phyloP scores from a whole-genome alignment of 92 coral and sea anemone species.

The Parazoanthus swiftii region DNA sequence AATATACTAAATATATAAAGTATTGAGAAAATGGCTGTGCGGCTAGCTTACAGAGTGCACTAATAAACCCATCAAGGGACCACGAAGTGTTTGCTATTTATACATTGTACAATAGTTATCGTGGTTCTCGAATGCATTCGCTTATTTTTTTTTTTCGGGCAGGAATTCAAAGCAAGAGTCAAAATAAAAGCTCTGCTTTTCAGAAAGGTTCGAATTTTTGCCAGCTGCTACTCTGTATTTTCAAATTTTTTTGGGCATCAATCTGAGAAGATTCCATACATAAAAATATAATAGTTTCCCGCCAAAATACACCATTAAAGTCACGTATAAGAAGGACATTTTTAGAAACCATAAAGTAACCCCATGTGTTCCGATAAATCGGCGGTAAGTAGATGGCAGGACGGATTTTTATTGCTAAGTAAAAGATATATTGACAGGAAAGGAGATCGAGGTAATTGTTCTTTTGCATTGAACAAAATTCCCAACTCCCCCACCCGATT shows the following conservation, averaged over 20 bases:
- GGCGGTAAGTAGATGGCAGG: background rate
- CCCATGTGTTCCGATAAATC: background rate
- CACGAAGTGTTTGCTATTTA: background rate
- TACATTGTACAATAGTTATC: background rate
- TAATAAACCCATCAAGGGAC: constrained; percentile 9
- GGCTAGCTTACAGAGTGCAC: background rate
- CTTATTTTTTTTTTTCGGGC: background rate
- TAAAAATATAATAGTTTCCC: background rate
- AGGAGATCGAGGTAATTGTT: background rate
- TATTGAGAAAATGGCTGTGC: background rate
- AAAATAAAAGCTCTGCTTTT: background rate
- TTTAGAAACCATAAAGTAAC: background rate
- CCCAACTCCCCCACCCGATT: background rate
- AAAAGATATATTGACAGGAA: background rate
- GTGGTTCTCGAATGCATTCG: background rate
- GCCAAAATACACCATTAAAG: background rate
- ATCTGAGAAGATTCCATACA: background rate
- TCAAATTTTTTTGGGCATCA: background rate
- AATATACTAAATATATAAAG: background rate
- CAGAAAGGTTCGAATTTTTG: no score
- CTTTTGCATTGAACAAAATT: background rate
- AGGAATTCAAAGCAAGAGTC: background rate
- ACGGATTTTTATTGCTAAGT: background rate
- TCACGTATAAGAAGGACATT: background rate
- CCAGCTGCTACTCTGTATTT: background rate